These are phyloP conservation scores for Aratinga solstitialis DNA, from an alignment of 2,797 vertebrate genomes.

Conservation along the genomic window DNA sequence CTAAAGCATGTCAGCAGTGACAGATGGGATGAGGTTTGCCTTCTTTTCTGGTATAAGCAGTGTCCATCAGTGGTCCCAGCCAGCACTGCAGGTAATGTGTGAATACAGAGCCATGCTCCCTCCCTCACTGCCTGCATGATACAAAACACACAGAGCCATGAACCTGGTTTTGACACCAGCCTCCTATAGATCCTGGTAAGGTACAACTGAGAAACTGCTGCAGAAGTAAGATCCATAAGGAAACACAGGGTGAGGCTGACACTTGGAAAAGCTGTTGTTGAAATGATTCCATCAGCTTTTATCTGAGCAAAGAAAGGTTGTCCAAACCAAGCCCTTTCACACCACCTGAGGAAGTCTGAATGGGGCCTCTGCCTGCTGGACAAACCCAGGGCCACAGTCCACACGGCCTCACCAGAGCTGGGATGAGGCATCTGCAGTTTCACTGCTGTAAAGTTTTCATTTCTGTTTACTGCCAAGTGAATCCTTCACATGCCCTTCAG, in stretches of 20 bases:
- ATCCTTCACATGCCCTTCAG: slow-evolving; percentile 48
- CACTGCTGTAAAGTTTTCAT: slow-evolving; percentile 13
- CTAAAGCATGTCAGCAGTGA: neutral
- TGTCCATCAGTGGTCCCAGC: neutral
- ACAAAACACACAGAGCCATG: neutral
- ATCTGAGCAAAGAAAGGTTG: neutral
- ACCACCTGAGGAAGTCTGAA: neutral
- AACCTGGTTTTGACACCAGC: neutral
- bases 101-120: neutral
- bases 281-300: neutral
- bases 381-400: neutral
- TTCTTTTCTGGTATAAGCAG: neutral
- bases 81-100: neutral
- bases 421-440: neutral
- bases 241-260: neutral
- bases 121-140: neutral
- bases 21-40: neutral
- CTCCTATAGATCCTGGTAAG: neutral
- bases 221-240: neutral
- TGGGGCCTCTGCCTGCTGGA: neutral
- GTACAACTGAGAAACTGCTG: neutral
- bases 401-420: neutral
- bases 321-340: neutral
- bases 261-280: neutral
- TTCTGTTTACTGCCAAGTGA: slow-evolving; percentile 58